A percentile compares a stretch with the other conserved stretches of the same genome.
Evolutionary conservation across 2,113 vertebrate genomes (phyloP).

Genomic region (Hirundichthys speculiger): DNA sequence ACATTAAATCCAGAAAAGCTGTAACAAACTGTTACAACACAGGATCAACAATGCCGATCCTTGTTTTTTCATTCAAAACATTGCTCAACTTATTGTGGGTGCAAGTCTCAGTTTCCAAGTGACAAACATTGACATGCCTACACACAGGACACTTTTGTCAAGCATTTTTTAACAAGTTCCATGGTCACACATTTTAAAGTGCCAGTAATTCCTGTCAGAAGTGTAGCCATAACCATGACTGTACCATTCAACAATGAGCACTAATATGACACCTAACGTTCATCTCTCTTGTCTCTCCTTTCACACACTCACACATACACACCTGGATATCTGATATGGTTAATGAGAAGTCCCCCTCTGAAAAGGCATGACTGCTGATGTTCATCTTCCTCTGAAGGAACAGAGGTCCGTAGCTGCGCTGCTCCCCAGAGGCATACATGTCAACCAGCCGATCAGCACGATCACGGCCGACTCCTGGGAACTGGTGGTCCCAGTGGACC

Average conservation of each 20-base stretch:
- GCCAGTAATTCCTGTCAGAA: no score
- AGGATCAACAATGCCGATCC: slow-evolving; percentile 11
- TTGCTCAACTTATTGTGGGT: slow-evolving; percentile 12
- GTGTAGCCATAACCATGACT: no score
- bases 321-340: slow-evolving; percentile 80
- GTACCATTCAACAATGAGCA: no score
- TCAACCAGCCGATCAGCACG: slow-evolving; percentile 91
- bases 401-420: slow-evolving; percentile 87
- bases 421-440: slow-evolving; percentile 92
- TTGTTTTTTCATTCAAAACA: not conserved
- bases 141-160: no score
- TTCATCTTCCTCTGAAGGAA: slow-evolving; percentile 90
- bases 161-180: no score
- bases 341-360: slow-evolving; percentile 90
- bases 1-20: not conserved
- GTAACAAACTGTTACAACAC: slow-evolving; percentile 10
- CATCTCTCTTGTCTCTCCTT: no score
- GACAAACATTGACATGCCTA: no score
- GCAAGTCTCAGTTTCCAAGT: slow-evolving; percentile 18
- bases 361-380: slow-evolving; percentile 84
- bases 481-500: slow-evolving; percentile 94
- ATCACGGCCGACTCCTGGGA: slow-evolving; percentile 88
- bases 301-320: not conserved
- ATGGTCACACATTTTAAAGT: no score
- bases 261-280: no score